Evolutionary conservation across 2,888 invertebrate species (phyloP).

Genomic region (Steinernema carpocapsae): DNA sequence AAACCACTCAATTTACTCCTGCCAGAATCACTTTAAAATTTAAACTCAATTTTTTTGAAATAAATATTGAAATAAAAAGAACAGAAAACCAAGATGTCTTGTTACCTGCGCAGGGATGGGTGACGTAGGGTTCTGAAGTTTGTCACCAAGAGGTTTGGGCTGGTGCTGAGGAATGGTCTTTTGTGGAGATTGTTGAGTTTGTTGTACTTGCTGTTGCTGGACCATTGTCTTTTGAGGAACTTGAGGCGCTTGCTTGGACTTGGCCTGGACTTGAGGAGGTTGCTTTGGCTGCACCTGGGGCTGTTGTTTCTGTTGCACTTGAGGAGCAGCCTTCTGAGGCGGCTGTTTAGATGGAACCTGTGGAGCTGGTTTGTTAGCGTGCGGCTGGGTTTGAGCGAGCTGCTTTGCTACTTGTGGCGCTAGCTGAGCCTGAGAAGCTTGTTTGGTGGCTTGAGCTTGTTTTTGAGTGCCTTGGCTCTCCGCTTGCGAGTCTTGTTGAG

Average conservation of each 20-base stretch:
- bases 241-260: slow-evolving; percentile 42
- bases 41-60: no score
- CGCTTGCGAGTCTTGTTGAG: slow-evolving; percentile 34
- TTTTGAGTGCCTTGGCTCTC: slow-evolving; percentile 38
- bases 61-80: no score
- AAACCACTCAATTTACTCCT: no score
- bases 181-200: slow-evolving; percentile 33
- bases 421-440: slow-evolving; percentile 13
- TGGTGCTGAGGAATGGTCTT: slow-evolving; percentile 41
- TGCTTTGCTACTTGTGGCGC: slow-evolving; percentile 26
- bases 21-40: no score
- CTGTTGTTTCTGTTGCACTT: slow-evolving; percentile 32
- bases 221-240: slow-evolving; percentile 33
- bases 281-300: slow-evolving; percentile 8
- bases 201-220: slow-evolving; percentile 38
- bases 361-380: neutral
- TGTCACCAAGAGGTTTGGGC: slow-evolving; percentile 37
- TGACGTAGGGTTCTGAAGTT: slow-evolving; percentile 1
- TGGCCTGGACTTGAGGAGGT: slow-evolving; percentile 22
- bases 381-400: neutral
- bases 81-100: no score
- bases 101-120: slow-evolving; percentile 42
- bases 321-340: neutral
- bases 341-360: neutral
- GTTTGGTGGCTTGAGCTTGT: slow-evolving; percentile 23